Evolutionary conservation across 2,113 vertebrate genomes (phyloP), one percentile per base, ranked within the genome.

Genomic region (Stictonetta naevosa): DNA sequence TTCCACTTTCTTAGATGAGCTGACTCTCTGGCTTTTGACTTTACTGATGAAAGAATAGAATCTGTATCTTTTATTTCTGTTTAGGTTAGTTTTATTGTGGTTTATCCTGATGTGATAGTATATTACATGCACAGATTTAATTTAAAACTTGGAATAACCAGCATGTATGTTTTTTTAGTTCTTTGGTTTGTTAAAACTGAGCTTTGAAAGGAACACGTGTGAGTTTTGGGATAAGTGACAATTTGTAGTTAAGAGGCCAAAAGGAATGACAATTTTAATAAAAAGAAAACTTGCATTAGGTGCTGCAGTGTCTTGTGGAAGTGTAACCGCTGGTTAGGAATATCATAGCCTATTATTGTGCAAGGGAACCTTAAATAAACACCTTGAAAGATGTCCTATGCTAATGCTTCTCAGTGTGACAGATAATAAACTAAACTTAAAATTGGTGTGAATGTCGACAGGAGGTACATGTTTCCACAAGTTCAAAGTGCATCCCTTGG

Each of bases 11-110:
- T 79, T 34, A 40, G 53, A 71, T 22, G 20, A 56, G 6, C 19
- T 78, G 73, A 78, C 33, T 59, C 26, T 79, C 23, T 60, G 42
- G 62, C 40, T 74, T 34, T 42, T 86, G 36, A 71, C 52, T 71
- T 74, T 21, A 6, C 7, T n/a, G 52, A 8, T 59, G 46, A 55
- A 58, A 67, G 13, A 72, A 75, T 9, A 75, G 26, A n/a, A 15
- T 3, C 5, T 3, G 0, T 38, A 85, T 50, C 40, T 68, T 4
- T 0, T 60, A 31, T 76, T 89, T 92, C 9, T 10, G 2, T 88
- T 88, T 12, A 58, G 28, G 56, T 66, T 53, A 16, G 0, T 1
- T 17, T 3, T 78, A 13, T 9, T 63, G 1, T 31, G 21, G 11
- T 71, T 7, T 85, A 29, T 76, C 14, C 23, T 44, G 31, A 42